A percentile compares a stretch with the other conserved stretches of the same genome.
phyloP scores from a whole-genome alignment of 2,797 vertebrate species.

The Tympanoctomys barrerae region DNA sequence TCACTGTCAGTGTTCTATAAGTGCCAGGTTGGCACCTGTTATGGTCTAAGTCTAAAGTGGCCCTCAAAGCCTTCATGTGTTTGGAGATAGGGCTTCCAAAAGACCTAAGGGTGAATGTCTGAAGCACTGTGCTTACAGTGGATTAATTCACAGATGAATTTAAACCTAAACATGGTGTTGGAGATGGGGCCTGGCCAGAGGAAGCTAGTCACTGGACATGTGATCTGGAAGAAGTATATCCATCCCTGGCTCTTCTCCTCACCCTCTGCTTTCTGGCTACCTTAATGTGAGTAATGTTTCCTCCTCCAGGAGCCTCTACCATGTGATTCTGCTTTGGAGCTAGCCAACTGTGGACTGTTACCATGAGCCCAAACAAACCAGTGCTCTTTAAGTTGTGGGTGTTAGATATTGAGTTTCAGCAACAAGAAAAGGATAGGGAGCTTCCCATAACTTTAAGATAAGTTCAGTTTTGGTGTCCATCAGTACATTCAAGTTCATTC shows the following conservation, averaged over 20 bases:
- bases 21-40: background rate
- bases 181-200: background rate
- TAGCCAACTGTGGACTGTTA: background rate
- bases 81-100: background rate
- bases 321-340: background rate
- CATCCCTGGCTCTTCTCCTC: background rate
- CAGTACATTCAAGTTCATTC: background rate
- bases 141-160: background rate
- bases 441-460: background rate
- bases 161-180: background rate
- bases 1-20: background rate
- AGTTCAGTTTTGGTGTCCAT: constrained; percentile 15
- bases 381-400: background rate
- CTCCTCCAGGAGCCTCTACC: background rate
- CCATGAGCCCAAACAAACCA: background rate
- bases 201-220: background rate
- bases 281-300: background rate
- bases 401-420: background rate
- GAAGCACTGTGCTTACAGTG: background rate
- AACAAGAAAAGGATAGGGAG: background rate
- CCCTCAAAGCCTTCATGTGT: background rate
- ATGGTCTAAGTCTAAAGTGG: background rate
- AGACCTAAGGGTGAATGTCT: background rate
- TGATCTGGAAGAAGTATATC: background rate
- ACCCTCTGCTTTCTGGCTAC: background rate